phyloP scores from a whole-genome alignment of 2,797 vertebrate species.

The Streptopelia turtur region DNA sequence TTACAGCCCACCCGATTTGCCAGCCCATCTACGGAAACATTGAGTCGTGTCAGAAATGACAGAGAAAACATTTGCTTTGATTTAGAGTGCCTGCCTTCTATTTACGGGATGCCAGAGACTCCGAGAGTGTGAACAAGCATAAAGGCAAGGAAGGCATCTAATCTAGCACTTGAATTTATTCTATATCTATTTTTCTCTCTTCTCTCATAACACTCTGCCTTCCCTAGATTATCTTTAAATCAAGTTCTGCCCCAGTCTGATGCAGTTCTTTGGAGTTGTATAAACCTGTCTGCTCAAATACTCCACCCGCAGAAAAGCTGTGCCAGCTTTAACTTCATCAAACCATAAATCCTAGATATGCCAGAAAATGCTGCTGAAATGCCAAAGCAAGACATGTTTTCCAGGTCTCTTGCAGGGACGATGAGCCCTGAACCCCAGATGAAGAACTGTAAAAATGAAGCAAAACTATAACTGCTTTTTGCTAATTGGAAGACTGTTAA shows the following conservation, averaged over 20 bases:
- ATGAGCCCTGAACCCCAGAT: background rate
- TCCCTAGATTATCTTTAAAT: constrained; percentile 44
- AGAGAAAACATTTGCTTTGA: constrained; percentile 50
- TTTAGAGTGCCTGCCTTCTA: constrained; percentile 10
- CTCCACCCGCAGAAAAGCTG: constrained; percentile 24
- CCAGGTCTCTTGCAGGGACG: background rate
- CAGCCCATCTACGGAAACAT: background rate
- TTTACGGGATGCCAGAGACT: constrained; percentile 18
- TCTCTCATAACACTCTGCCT: constrained; percentile 10
- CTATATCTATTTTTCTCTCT: constrained; percentile 44
- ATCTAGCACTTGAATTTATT: constrained; percentile 33
- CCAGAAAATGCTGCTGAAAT: constrained; percentile 33
- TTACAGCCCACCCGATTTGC: constrained; percentile 20
- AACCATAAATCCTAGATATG: constrained; percentile 40
- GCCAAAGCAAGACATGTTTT: background rate
- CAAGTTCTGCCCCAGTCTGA: constrained; percentile 30
- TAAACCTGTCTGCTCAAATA: constrained; percentile 59
- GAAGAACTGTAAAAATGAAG: background rate
- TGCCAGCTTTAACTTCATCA: constrained; percentile 51
- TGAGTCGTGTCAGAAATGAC: background rate
- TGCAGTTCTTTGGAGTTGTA: constrained; percentile 34
- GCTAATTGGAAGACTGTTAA: constrained; percentile 18
- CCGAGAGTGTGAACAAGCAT: background rate
- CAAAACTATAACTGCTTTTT: background rate
- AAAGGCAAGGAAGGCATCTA: constrained; percentile 11